Evolutionary conservation across 2,797 vertebrate genomes (phyloP), one percentile per base, ranked within the genome.

Genomic region (Brachyalestes nurse): DNA sequence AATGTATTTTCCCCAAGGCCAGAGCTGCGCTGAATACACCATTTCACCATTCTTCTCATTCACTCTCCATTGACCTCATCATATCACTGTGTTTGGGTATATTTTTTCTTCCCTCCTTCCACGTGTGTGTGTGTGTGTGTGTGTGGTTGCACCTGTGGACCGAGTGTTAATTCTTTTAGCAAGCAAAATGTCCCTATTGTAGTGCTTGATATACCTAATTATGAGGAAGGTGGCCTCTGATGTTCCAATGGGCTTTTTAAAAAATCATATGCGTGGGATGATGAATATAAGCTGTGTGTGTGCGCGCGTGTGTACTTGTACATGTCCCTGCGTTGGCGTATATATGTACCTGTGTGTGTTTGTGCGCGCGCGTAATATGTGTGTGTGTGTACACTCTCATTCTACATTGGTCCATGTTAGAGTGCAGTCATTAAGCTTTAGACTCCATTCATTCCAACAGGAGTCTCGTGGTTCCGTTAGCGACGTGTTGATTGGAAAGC

Each of bases 1-100:
- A 73, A 75, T 28, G 72, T 21, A 62, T 79, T 38, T 74, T 45
- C 60, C 77, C 67, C 79, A 87, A 87, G 84, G 82, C 82, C 84
- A 14, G 58, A 21, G 72, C 28, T 60, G 28, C n/a, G 1, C 25
- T 81, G 78, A 83, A 58, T 74, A 40, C 64, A 66, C 47, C 66
- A 66, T 38, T 73, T 79, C 45, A 34, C 82, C 73, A 66, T 77
- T 85, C 60, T 77, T 70, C 28, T 7, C 77, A 78, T 78, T 82
- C 72, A 72, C 34, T 47, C 49, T 51, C 55, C 58, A 55, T 67
- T 74, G 75, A 72, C 79, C 82, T 84, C 79, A 77, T 77, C 51
- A 74, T 81, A 79, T 83, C 77, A 51, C 78, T 80, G 79, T 71
- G 79, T 83, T 77, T 1, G 62, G 21, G 57, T 47, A 34, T 64